These are phyloP conservation scores for Antechinus flavipes DNA, from an alignment of 2,113 vertebrate species.

Conservation along the genomic window DNA sequence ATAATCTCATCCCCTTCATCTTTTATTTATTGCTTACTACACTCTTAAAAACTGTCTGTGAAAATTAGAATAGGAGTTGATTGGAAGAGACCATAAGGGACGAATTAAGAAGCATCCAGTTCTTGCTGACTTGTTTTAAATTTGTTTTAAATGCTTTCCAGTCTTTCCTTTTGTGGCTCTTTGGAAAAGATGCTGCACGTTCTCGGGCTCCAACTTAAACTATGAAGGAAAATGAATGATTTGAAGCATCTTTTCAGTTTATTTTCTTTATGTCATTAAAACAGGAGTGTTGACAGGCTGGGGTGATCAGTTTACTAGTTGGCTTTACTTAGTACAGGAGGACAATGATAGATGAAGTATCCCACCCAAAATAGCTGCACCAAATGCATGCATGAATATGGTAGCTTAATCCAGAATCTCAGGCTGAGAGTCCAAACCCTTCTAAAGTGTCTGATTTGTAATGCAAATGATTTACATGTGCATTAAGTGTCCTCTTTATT, in stretches of 20 bases:
- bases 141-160: conserved; percentile 28
- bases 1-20: conserved; percentile 15
- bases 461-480: conserved; percentile 86
- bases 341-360: conserved; percentile 86
- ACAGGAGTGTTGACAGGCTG: conserved; percentile 83
- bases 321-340: conserved; percentile 76
- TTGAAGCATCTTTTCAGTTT: conserved; percentile 64
- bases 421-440: conserved; percentile 74
- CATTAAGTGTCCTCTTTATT: conserved; percentile 79
- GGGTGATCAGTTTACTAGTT: conserved; percentile 83
- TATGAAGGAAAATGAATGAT: conserved; percentile 43
- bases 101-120: neutral
- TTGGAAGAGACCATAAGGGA: neutral
- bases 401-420: conserved; percentile 78
- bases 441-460: conserved; percentile 84
- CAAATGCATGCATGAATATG: conserved; percentile 85
- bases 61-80: conserved; percentile 1
- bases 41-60: conserved; percentile 38
- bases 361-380: conserved; percentile 85
- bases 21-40: neutral
- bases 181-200: conserved; percentile 29
- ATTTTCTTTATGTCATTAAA: conserved; percentile 80
- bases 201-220: conserved; percentile 43
- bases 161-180: neutral
- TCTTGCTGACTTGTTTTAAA: conserved; percentile 28